Evolutionary conservation across 2,888 invertebrate genomes (phyloP), one percentile per base, ranked within the genome.

Genomic region (Cryptus armator): DNA sequence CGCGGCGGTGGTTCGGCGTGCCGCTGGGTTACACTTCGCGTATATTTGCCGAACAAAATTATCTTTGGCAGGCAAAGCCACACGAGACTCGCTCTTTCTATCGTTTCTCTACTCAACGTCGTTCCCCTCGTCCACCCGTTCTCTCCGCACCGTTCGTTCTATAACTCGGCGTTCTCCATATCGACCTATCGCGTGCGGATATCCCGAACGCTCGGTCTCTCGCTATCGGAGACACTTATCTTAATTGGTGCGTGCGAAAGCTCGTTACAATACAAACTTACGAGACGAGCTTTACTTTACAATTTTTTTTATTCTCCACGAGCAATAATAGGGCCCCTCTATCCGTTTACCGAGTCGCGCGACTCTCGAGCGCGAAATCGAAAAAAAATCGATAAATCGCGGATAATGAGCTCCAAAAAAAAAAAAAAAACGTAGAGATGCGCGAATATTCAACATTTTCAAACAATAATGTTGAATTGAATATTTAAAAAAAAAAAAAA

Each of bases 211-310:
- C 32, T 70, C 74, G 32, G 19, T 48, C 43, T 24, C 51, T 48
- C 66, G 66, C 56, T 84, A 71, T 71, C 56, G 62, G 64, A 80
- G 66, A 56, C 16, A 72, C 37, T 89, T 90, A 90, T 90, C 88
- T 86, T 87, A 89, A 90, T 89, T 87, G 85, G 84, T 82, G 68
- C 86, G 87, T 76, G 66, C 76, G 56, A 76, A 84, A 46, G 43
- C 71, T 43, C 71, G 48, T 76, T 66, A 66, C 67, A 68, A 78
- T 70, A 43, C 44, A 70, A 62, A 66, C 70, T 62, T 51, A 32
- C 14, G 9, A 37, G 19, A 62, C 43, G 24, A 19, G 64, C 64
- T 76, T 51, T 43, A 51, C 51, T 53, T 53, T 48, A 14, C 59
- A 29, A 14, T 76, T 66, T 12, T 51, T 3, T 19, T 48, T 29